phyloP scores from a whole-genome alignment of 2,797 vertebrate species.

The Podarcis siculus region DNA sequence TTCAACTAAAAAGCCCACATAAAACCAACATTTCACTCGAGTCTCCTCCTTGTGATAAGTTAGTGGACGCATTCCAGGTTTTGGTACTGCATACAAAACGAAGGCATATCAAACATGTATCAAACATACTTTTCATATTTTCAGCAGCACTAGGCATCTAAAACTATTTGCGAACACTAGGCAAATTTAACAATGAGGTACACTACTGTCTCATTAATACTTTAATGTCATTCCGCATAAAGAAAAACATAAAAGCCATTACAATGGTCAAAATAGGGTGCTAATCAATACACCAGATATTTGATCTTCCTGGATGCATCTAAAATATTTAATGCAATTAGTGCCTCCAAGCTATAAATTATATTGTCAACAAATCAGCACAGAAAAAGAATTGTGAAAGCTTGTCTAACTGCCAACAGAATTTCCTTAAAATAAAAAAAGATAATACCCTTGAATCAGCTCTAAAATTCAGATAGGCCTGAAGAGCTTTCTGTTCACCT shows the following conservation, averaged over 20 bases:
- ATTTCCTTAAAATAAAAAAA: slow-evolving; percentile 9
- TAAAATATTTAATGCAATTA: slow-evolving; percentile 33
- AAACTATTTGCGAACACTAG: neutral
- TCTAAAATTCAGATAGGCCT: neutral
- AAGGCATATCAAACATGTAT: slow-evolving; percentile 39
- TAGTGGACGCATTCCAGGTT: slow-evolving; percentile 36
- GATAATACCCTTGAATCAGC: slow-evolving; percentile 14
- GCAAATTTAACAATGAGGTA: rapidly evolving
- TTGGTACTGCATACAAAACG: neutral
- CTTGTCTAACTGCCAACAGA: neutral
- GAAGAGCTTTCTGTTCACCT: neutral
- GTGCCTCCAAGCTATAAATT: neutral
- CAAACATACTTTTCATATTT: slow-evolving; percentile 42
- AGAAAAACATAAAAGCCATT: slow-evolving; percentile 26
- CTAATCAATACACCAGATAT: slow-evolving; percentile 28
- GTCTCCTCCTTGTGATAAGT: neutral
- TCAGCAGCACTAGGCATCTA: neutral
- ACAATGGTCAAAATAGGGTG: slow-evolving; percentile 34
- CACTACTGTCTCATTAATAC: slow-evolving; percentile 23
- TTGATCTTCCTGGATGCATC: neutral
- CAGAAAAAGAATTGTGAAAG: neutral
- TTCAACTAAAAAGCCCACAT: slow-evolving; percentile 30
- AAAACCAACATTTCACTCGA: slow-evolving; percentile 52
- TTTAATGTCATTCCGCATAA: neutral
- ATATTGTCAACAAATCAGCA: slow-evolving; percentile 3